Evolutionary conservation across 2,113 vertebrate species (phyloP), one percentile per base, ranked within the genome.

Genomic region (Nannobrachium achirus): DNA sequence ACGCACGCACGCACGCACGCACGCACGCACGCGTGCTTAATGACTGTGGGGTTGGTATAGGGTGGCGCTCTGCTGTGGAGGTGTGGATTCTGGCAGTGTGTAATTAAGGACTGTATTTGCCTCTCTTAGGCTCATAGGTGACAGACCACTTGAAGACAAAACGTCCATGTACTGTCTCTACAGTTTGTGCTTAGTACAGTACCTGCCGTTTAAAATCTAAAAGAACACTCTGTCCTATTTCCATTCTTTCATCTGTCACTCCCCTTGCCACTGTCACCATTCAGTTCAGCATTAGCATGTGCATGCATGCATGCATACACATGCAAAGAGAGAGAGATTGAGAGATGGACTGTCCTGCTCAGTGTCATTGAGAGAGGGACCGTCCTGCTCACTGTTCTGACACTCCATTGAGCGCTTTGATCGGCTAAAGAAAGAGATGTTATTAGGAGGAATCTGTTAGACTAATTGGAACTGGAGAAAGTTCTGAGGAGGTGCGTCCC

Each of bases 31-130:
- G 11, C 10, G 11, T 10, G 13, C 7, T 58, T 40, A 62, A 56
- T 71, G 75, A 79, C 50, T 66, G 59, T 44, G 49, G 41, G 52
- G 69, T 63, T 72, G 62, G 59, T 68, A 55, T 50, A 16, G 65
- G 69, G 25, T 50, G 38, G 6, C 41, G 10, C 42, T 61, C 20
- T 48, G 62, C 73, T 70, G 62, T 48, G 56, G 8, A 49, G n/a
- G 53, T 41, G n/a, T 15, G 70, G 44, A 33, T 67, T 78, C 69
- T 69, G 55, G 61, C 64, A 49, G 40, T 13, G 50, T 69, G 41
- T 78, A 80, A 84, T 77, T 80, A 76, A 76, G 69, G 59, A 69
- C 56, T 60, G 61, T 50, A 42, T 82, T 75, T 80, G 62, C 40
- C 39, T 69, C 25, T 56, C 38, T 18, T 4, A 57, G 46, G 63